Conservation (phyloP, 1,140 invertebrate species). For the Tetranychus urticae region DNA sequence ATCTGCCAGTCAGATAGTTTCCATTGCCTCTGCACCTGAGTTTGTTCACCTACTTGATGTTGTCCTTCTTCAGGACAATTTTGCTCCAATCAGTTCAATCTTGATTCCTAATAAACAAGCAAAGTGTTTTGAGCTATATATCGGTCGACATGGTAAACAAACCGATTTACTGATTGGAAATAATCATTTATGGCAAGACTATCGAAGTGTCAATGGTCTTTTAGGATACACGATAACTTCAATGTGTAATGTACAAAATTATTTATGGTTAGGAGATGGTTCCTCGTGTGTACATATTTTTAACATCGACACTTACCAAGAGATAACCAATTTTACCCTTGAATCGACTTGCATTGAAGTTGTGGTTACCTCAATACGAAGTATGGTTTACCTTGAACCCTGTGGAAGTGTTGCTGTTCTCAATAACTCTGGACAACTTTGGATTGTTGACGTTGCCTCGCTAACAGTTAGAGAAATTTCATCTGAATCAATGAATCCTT, state of each 20-base stretch:
- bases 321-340: conserved; percentile 16
- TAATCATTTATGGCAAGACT: conserved; percentile 27
- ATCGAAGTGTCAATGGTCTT: conserved; percentile 11
- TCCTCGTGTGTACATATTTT: conserved; percentile 53
- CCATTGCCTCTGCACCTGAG: conserved; percentile 70
- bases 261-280: conserved; percentile 65
- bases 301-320: conserved; percentile 9
- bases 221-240: conserved; percentile 15
- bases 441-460: conserved; percentile 26
- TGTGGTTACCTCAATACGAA: too few species aligned
- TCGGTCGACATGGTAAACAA: conserved; percentile 40
- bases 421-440: conserved; percentile 43
- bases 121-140: conserved; percentile 31
- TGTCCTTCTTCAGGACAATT: conserved; percentile 25
- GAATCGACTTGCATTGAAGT: too few species aligned
- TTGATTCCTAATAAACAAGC: not conserved
- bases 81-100: conserved; percentile 10
- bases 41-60: conserved; percentile 68
- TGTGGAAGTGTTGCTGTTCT: conserved; percentile 44
- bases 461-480: conserved; percentile 39
- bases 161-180: conserved; percentile 36
- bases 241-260: conserved; percentile 31
- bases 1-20: conserved; percentile 73
- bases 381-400: conserved; percentile 26
- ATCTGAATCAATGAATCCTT: conserved; percentile 10